Percentiles rank a stretch among this genome's conserved stretches.
Evolutionary conservation across 1,140 invertebrate genomes (phyloP).

Genomic region (Acromyrmex echinatior): DNA sequence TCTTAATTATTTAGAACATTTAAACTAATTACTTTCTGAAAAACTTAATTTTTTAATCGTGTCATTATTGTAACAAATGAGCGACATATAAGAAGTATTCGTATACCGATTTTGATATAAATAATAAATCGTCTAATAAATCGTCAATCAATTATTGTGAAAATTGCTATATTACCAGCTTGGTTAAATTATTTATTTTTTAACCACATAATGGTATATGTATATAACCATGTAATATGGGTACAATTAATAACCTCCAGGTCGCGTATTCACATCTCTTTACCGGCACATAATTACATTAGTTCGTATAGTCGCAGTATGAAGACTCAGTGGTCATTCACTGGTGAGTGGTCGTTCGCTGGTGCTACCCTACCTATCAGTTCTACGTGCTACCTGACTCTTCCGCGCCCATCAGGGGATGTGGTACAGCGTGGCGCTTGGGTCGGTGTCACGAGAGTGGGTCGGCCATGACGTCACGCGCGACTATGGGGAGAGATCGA

Average conservation of each 20-base stretch:
- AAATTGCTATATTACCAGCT: neutral
- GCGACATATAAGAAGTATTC: neutral
- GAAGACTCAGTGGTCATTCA: conserved; percentile 49
- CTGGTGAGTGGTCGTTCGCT: conserved; percentile 51
- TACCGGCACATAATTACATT: conserved; percentile 44
- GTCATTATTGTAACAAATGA: neutral
- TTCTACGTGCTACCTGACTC: conserved; percentile 52
- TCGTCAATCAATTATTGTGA: neutral
- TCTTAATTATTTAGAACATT: too few species aligned
- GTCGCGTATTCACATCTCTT: conserved; percentile 14
- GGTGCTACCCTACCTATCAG: conserved; percentile 42
- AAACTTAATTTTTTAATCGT: too few species aligned
- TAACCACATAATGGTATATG: neutral
- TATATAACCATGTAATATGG: neutral
- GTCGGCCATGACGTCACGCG: conserved; percentile 74
- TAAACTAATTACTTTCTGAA: too few species aligned
- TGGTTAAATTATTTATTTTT: neutral
- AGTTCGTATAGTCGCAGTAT: conserved; percentile 31
- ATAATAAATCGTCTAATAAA: neutral
- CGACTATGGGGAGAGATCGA: conserved; percentile 75
- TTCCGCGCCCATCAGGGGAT: conserved; percentile 54
- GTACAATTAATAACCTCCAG: conserved; percentile 43
- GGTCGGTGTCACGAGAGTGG: conserved; percentile 75
- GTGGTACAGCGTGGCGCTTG: conserved; percentile 54
- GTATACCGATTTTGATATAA: neutral